A percentile compares a stretch with the other conserved stretches of the same genome.
These are phyloP conservation scores for Brienomyrus brachyistius DNA, from an alignment of 2,113 vertebrate genomes.

Conservation along the genomic window DNA sequence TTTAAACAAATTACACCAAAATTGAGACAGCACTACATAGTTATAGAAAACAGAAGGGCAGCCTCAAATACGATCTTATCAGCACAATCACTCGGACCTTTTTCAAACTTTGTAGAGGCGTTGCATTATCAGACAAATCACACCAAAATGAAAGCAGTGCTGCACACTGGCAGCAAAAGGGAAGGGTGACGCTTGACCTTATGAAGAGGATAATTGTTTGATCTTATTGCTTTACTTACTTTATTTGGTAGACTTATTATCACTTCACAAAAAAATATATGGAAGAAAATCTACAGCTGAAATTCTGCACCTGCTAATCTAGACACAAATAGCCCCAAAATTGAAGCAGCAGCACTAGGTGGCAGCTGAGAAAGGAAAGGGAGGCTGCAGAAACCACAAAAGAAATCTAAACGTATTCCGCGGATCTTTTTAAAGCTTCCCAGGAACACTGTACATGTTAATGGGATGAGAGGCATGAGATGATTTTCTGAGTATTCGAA, in stretches of 20 bases:
- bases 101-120: not conserved
- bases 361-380: not conserved
- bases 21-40: not conserved
- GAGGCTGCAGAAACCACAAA: not conserved
- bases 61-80: not conserved
- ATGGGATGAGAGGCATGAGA: not conserved
- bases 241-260: not conserved
- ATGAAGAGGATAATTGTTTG: not conserved
- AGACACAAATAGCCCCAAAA: not conserved
- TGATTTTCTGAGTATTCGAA: not conserved
- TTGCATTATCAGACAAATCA: not conserved
- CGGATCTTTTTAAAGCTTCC: not conserved
- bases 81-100: not conserved
- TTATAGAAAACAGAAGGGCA: not conserved
- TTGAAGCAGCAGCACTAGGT: not conserved
- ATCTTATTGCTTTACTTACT: not conserved
- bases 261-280: not conserved
- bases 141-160: not conserved
- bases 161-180: not conserved
- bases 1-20: not conserved
- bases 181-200: not conserved
- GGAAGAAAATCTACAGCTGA: not conserved
- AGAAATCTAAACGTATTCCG: not conserved
- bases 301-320: not conserved
- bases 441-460: not conserved